Evolutionary conservation across 2,113 vertebrate species (phyloP).

Genomic region (Rhadina sibilatrix): DNA sequence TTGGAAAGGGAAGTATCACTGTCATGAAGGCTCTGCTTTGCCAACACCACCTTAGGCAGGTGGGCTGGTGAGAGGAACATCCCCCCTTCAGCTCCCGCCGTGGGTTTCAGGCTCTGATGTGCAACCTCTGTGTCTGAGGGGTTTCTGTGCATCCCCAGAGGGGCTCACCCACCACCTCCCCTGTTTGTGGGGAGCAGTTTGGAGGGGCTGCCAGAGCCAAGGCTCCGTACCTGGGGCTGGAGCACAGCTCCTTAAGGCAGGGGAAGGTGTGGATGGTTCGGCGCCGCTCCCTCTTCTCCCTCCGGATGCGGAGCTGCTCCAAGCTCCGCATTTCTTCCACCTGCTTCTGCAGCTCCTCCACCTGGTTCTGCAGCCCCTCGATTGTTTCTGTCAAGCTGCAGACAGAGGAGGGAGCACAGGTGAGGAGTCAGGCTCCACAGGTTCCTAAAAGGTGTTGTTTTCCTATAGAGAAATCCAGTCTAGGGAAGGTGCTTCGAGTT

Average conservation of each 20-base stretch:
- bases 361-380: slow-evolving; percentile 89
- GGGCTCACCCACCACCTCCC: background rate
- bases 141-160: background rate
- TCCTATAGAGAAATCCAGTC: background rate
- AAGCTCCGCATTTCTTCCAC: slow-evolving; percentile 89
- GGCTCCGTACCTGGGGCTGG: slow-evolving; percentile 79
- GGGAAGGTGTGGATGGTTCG: slow-evolving; percentile 95
- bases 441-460: background rate
- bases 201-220: background rate
- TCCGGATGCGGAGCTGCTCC: slow-evolving; percentile 85
- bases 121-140: background rate
- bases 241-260: slow-evolving; percentile 92
- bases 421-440: background rate
- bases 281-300: slow-evolving; percentile 89
- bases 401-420: background rate
- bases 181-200: background rate
- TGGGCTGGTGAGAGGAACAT: background rate
- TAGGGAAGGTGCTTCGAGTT: background rate
- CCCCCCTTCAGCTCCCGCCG: background rate
- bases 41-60: background rate
- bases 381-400: slow-evolving; percentile 88
- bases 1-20: background rate
- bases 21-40: background rate
- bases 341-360: slow-evolving; percentile 88
- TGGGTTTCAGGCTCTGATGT: background rate